phyloP scores from a whole-genome alignment of 2,888 invertebrate genomes.

The Xestobium rufovillosum region DNA sequence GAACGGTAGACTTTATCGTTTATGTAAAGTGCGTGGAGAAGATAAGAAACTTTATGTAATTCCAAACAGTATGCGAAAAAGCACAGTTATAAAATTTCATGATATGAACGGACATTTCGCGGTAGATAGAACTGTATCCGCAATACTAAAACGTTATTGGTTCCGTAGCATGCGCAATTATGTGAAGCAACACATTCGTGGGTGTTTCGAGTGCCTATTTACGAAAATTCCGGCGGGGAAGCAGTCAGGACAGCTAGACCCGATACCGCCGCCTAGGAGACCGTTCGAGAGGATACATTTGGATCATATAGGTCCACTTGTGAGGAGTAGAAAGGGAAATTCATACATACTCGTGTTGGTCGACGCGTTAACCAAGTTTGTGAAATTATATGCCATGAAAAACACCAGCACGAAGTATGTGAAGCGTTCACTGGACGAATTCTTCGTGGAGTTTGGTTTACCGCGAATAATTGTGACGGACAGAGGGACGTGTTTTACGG shows the following conservation, averaged over 20 bases:
- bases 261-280: background rate
- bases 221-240: background rate
- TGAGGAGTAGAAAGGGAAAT: conserved; percentile 6
- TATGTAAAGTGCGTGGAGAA: background rate
- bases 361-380: conserved; percentile 2
- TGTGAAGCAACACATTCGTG: background rate
- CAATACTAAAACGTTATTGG: background rate
- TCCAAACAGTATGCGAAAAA: background rate
- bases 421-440: conserved; percentile 5
- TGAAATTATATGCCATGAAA: conserved; percentile 8
- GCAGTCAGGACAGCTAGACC: background rate
- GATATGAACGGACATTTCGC: background rate
- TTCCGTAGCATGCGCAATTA: background rate
- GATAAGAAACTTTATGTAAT: conserved; percentile 1
- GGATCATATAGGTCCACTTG: conserved; percentile 13
- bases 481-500: conserved; percentile 1
- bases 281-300: background rate
- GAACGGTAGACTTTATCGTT: background rate
- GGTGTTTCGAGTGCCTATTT: background rate
- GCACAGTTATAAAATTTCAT: conserved; percentile 1
- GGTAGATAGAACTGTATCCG: background rate
- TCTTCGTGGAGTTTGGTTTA: background rate
- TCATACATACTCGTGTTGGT: background rate
- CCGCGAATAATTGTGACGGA: background rate
- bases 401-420: conserved; percentile 15